These are phyloP conservation scores for Tetramorium alpestre DNA, from an alignment of 1,140 invertebrate species.

Conservation along the genomic window DNA sequence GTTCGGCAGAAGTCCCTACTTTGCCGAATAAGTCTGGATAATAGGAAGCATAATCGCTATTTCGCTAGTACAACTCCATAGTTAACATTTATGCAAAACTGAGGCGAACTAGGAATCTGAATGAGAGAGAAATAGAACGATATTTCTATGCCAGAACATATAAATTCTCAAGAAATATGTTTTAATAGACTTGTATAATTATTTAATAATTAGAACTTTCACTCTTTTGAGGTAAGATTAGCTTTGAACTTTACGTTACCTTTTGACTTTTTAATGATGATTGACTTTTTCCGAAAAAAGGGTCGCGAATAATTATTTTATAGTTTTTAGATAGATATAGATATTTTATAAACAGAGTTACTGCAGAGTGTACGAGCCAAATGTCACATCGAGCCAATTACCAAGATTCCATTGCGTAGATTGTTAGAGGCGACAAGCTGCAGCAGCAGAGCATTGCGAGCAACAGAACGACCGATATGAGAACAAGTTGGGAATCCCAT, in stretches of 20 bases:
- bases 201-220: not conserved
- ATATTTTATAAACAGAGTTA: constrained; percentile 9
- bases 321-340: not conserved
- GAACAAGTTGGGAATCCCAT: constrained; percentile 37
- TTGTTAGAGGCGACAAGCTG: not conserved
- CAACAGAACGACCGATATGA: not conserved
- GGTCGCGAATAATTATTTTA: not conserved
- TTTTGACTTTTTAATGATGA: not conserved
- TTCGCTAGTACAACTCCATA: constrained; percentile 8
- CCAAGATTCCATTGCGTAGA: not conserved
- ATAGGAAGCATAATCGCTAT: constrained; percentile 27
- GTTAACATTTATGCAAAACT: constrained; percentile 7
- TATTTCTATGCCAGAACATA: not conserved
- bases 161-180: not conserved
- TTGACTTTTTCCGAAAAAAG: too few species aligned
- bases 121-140: not conserved
- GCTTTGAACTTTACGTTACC: not conserved
- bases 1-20: constrained; percentile 35
- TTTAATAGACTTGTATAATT: not conserved
- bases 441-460: not conserved
- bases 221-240: not conserved
- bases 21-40: constrained; percentile 30
- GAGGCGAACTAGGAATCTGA: not conserved
- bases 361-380: not conserved
- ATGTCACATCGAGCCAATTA: constrained; percentile 3